Evolutionary conservation across 2,113 vertebrate species (phyloP).

Genomic region (Malurus elegans): DNA sequence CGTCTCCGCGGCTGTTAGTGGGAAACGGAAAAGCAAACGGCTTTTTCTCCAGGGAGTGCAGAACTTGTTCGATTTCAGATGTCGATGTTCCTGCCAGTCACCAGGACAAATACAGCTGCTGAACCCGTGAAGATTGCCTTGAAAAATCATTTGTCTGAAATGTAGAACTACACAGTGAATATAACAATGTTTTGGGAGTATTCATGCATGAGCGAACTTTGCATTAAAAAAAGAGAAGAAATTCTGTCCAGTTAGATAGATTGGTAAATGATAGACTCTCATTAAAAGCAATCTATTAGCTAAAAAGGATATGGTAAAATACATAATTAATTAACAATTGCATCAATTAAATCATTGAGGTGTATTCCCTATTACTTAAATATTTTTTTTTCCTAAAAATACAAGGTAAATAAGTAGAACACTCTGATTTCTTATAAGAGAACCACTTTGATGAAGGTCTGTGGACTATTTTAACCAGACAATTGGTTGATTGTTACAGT

Average conservation of each 20-base stretch:
- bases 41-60: not conserved
- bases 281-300: not conserved
- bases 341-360: not conserved
- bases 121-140: not conserved
- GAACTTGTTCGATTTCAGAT: not conserved
- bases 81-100: not conserved
- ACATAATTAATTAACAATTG: not conserved
- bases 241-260: not conserved
- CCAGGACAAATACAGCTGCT: not conserved
- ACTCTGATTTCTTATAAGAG: not conserved
- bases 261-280: not conserved
- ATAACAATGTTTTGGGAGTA: not conserved
- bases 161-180: not conserved
- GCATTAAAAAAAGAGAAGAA: not conserved
- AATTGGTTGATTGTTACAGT: not conserved
- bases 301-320: not conserved
- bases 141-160: not conserved
- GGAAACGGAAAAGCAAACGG: not conserved
- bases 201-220: not conserved
- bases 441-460: not conserved
- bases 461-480: not conserved
- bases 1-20: not conserved
- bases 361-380: not conserved
- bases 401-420: not conserved
- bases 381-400: not conserved